Base-by-base conservation (phyloP, 2,888 invertebrate genomes). In the Caenorhabditis parvicauda region DNA sequence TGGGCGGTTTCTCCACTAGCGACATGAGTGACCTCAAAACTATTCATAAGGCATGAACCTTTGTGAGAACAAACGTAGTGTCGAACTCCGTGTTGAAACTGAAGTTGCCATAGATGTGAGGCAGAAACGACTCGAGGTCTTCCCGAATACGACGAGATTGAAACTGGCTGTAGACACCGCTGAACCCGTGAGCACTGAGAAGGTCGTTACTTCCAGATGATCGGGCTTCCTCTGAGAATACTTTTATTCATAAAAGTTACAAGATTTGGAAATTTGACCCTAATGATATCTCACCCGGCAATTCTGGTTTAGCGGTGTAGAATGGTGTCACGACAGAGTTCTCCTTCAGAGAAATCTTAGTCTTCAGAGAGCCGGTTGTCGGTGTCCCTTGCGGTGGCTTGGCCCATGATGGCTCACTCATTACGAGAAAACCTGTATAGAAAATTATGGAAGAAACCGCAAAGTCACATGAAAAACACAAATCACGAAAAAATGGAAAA, bases 1-100 rank as follows among this genome's bases (percentile, higher is more conserved):
- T 72, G 2, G 75, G 75, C 22, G 75, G 75, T 48, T 73, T 75
- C 7, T 73, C 73, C 0, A 73, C 52, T n/a, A 74, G 44, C 14
- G 53, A 53, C 44, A 53, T 56, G 32, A 74, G 44, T n/a, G 72
- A 72, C 37, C 70, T 69, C 9, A 54, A 17, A 17, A 28, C 7
- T 35, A 2, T n/a, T 14, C 5, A 7, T 19, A 6, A 32, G 45
- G 37, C 12, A 24, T 22, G 24, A 49, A 49, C 6, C 5, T 41
- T 19, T 14, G 14, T 14, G 35, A 35, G 35, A 44, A n/a, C 38
- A 38, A 19, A 56, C 62, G 62, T 65, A 29, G 57, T 53, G 38
- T 75, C 75, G 22, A 61, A 53, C 2, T 58, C 58, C 2, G 50
- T 55, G 14, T 61, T 51, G 29, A 73, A 57, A 42, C 67, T 61